Evolutionary conservation across 2,888 invertebrate species (phyloP).

Genomic region (Acronicta leporina): DNA sequence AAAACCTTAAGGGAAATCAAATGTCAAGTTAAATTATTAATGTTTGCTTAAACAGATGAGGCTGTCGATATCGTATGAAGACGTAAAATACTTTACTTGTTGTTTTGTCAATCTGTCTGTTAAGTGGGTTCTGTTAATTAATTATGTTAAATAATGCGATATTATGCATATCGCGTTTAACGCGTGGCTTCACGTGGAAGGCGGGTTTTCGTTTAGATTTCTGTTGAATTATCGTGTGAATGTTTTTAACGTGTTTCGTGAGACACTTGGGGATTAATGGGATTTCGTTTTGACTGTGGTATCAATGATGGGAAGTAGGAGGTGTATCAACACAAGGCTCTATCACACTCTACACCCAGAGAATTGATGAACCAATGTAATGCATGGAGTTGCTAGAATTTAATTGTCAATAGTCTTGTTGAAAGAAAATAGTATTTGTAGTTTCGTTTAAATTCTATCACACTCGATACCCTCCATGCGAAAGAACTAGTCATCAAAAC

Average conservation of each 20-base stretch:
- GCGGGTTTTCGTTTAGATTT: constrained; percentile 35
- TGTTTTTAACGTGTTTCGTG: too few relatives aligned
- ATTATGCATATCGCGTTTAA: constrained; percentile 86
- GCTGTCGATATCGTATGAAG: constrained; percentile 82
- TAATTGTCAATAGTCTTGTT: too few relatives aligned
- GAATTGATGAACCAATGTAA: too few relatives aligned
- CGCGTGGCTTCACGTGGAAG: constrained; percentile 68
- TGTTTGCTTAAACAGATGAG: constrained; percentile 82
- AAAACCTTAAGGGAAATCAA: constrained; percentile 78
- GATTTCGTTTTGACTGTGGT: not conserved
- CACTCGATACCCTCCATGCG: too few relatives aligned
- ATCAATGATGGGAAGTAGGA: not conserved
- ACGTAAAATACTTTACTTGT: constrained; percentile 78
- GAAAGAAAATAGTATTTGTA: too few relatives aligned
- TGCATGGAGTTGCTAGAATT: too few relatives aligned
- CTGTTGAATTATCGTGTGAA: not conserved
- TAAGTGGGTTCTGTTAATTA: constrained; percentile 73
- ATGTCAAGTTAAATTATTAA: constrained; percentile 82
- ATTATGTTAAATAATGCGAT: constrained; percentile 86
- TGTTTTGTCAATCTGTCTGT: constrained; percentile 83
- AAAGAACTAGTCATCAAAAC: too few relatives aligned
- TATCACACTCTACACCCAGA: too few relatives aligned
- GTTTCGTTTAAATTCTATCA: too few relatives aligned
- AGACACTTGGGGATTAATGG: not conserved
- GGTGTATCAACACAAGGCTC: too few relatives aligned